phyloP scores from a whole-genome alignment of 2,797 vertebrate genomes.

The Cetoscarus ocellatus region DNA sequence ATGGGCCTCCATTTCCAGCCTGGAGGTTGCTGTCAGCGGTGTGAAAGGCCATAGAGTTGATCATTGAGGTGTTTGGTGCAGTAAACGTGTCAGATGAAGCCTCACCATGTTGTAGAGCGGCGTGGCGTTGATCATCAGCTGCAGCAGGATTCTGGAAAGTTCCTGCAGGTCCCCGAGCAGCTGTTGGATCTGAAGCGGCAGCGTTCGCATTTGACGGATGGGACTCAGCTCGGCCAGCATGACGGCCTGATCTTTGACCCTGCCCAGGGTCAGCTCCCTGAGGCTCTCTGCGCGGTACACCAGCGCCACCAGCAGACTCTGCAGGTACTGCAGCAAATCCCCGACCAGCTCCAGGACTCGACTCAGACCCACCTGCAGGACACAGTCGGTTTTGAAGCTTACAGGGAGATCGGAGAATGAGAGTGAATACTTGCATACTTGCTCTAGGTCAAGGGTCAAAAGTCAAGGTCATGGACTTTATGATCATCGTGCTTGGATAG shows the following conservation, averaged over 20 bases:
- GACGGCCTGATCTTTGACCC: slow-evolving; percentile 41
- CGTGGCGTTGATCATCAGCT: slow-evolving; percentile 79
- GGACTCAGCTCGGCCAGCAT: slow-evolving; percentile 50
- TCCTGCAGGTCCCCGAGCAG: slow-evolving; percentile 70
- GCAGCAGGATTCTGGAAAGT: slow-evolving; percentile 74
- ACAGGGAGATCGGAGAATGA: not conserved
- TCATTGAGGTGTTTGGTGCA: not conserved
- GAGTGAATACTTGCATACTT: no score
- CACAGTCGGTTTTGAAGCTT: not conserved
- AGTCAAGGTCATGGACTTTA: no score
- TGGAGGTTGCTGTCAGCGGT: no score
- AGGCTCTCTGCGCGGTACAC: slow-evolving; percentile 60
- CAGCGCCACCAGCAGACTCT: slow-evolving; percentile 59
- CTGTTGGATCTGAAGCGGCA: slow-evolving; percentile 65
- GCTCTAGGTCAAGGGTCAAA: no score
- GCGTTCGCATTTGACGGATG: slow-evolving; percentile 52
- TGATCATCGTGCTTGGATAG: no score
- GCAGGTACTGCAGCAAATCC: slow-evolving; percentile 63
- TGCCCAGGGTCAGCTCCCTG: slow-evolving; percentile 30
- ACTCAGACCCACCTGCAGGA: slow-evolving; percentile 68
- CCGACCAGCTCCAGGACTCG: slow-evolving; percentile 56
- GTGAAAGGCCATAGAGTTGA: no score
- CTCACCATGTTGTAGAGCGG: slow-evolving; percentile 82
- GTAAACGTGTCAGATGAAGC: no score
- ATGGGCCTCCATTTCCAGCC: no score